Percentiles rank a stretch among this genome's conserved stretches.
These are phyloP conservation scores for Macrotis lagotis DNA, from an alignment of 2,113 vertebrate genomes.

Conservation along the genomic window DNA sequence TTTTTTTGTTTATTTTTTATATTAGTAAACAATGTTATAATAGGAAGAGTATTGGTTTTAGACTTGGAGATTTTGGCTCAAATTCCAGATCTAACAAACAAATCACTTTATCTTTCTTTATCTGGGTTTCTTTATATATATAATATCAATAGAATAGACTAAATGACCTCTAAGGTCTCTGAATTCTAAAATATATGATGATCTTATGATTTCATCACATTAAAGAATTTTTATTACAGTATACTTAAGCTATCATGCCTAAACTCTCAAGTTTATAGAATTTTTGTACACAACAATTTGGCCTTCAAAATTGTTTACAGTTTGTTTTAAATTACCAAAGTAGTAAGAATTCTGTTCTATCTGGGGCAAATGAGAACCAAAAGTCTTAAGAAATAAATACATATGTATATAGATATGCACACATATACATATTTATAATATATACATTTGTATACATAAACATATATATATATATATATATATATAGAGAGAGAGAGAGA, in stretches of 20 bases:
- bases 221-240: background rate
- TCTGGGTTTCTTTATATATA: background rate
- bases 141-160: background rate
- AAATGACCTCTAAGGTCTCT: background rate
- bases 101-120: background rate
- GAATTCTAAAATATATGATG: background rate
- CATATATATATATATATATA: too few relatives aligned
- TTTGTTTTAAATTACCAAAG: background rate
- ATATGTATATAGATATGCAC: background rate
- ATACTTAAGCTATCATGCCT: background rate
- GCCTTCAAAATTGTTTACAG: background rate
- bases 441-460: too few relatives aligned
- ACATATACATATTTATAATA: too few relatives aligned
- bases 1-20: background rate
- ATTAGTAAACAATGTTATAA: background rate
- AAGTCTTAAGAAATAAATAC: background rate
- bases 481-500: too few relatives aligned
- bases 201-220: background rate
- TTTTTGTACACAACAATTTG: background rate
- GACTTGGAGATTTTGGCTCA: background rate
- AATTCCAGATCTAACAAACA: background rate
- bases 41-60: background rate
- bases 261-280: background rate
- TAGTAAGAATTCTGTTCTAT: background rate
- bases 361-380: background rate